Evolutionary conservation across 2,888 invertebrate species (phyloP).

Genomic region (Catocala nupta): DNA sequence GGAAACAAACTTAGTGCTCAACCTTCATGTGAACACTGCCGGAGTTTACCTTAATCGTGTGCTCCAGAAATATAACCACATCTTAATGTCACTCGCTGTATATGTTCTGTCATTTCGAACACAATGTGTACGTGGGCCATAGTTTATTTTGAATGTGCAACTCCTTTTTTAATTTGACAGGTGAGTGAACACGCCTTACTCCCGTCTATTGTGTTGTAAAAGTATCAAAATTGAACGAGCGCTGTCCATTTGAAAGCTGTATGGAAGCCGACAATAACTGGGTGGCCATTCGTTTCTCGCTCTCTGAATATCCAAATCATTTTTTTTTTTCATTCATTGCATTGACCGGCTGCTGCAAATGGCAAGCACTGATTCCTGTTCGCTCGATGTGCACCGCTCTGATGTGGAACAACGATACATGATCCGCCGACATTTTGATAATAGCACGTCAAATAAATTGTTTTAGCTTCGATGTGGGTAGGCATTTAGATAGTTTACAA

Average conservation of each 20-base stretch:
- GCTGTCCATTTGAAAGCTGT: conserved; percentile 80
- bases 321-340: conserved; percentile 79
- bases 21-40: too few relatives aligned
- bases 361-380: conserved; percentile 60
- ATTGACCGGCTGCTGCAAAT: conserved; percentile 60
- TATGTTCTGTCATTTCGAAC: conserved; percentile 5
- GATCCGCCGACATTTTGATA: conserved; percentile 59
- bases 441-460: conserved; percentile 7
- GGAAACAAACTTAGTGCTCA: too few relatives aligned
- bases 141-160: conserved; percentile 80
- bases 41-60: too few relatives aligned
- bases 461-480: not conserved
- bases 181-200: conserved; percentile 84
- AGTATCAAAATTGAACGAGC: conserved; percentile 86
- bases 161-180: conserved; percentile 86
- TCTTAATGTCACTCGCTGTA: not conserved
- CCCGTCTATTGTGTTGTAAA: conserved; percentile 83
- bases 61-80: too few relatives aligned
- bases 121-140: conserved; percentile 40
- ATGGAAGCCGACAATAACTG: conserved; percentile 78
- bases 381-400: conserved; percentile 39
- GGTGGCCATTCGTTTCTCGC: conserved; percentile 73
- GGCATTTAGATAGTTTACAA: conserved; percentile 2
- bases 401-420: conserved; percentile 61
- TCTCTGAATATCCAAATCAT: conserved; percentile 79